Base-by-base conservation (phyloP, 2,888 invertebrate species). In the Eugnorisma glareosa region DNA sequence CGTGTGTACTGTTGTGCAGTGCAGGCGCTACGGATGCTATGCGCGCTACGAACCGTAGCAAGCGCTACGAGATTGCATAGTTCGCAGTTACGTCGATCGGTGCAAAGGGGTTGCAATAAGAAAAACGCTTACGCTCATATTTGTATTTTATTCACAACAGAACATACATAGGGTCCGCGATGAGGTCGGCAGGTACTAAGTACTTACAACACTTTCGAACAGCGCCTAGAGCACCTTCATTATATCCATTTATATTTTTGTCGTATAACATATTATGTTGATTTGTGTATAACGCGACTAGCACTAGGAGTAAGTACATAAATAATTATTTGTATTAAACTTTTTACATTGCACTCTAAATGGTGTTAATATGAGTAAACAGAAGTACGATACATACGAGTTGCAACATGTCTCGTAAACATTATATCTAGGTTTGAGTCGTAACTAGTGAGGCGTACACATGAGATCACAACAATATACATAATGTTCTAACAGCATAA, bases 131-230 rank as follows among this genome's bases (percentile, higher is more conserved):
- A 86, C 79, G 91, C 90, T 94, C 89, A 93, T 92, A 91, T 88
- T 93, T 90, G 89, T 88, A 74, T 92, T 95, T 95, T 94, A 95
- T 95, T 95, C 90, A 93, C 93, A 95, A 95, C 95, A 94, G 90
- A 95, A 95, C 94, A 79, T 85, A 95, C 94, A 79, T 85, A 92
- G 90, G 92, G 91, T 90, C 88, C 91, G 90, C 90, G 87, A 89
- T 86, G 87, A 82, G 75, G 84, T 87, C 83, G 66, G 71, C 75
- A 82, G 84, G 88, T 89, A 90, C 90, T 89, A 87, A 82, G 90
- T 90, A 90, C 90, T 69, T 78, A 77, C 82, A 83, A 83, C 84
- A 83, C 82, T 78, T 77, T 73, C 79, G 71, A 82, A 76, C 83
- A 75, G 78, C 84, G 80, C 64, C 79, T 80, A 83, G 68, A 80